A percentile compares a stretch with the other conserved stretches of the same genome.
phyloP scores from a whole-genome alignment of 2,888 invertebrate genomes.

The Achlya flavicornis region DNA sequence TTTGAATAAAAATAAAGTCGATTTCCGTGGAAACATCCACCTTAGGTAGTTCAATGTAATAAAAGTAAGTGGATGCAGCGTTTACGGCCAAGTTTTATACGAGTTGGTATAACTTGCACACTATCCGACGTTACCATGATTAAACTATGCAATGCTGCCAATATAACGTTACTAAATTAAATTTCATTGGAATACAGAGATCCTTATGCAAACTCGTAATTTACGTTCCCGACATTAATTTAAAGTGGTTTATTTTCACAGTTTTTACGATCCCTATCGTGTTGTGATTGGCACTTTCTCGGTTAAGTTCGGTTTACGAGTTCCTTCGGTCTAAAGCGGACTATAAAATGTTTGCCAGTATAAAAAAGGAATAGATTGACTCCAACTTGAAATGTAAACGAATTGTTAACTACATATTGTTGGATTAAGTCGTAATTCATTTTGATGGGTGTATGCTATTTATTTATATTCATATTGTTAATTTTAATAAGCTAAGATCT shows the following conservation, averaged over 20 bases:
- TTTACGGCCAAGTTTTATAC: slow-evolving; percentile 67
- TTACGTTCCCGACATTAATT: slow-evolving; percentile 54
- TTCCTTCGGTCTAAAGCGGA: slow-evolving; percentile 21
- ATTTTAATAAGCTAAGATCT: background rate
- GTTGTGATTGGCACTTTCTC: slow-evolving; percentile 57
- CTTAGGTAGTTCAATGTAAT: slow-evolving; percentile 51
- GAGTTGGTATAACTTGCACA: slow-evolving; percentile 62
- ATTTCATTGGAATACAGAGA: slow-evolving; percentile 53
- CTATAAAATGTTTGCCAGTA: slow-evolving; percentile 32
- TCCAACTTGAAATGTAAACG: slow-evolving; percentile 6
- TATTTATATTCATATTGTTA: slow-evolving; percentile 6
- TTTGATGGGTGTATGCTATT: slow-evolving; percentile 3
- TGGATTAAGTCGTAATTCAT: slow-evolving; percentile 12
- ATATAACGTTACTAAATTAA: slow-evolving; percentile 64
- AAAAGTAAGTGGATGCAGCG: slow-evolving; percentile 72
- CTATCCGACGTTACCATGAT: slow-evolving; percentile 57
- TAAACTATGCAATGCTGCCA: slow-evolving; percentile 57
- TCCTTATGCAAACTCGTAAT: slow-evolving; percentile 49
- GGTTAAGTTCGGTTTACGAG: slow-evolving; percentile 47
- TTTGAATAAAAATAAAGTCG: slow-evolving; percentile 55
- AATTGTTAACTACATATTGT: slow-evolving; percentile 12
- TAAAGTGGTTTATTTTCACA: slow-evolving; percentile 54
- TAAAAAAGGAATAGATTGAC: slow-evolving; percentile 33
- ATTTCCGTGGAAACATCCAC: slow-evolving; percentile 53
- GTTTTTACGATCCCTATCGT: slow-evolving; percentile 45